Conservation (phyloP, 1,140 invertebrate genomes). For the Drosophila chauvacae region DNA sequence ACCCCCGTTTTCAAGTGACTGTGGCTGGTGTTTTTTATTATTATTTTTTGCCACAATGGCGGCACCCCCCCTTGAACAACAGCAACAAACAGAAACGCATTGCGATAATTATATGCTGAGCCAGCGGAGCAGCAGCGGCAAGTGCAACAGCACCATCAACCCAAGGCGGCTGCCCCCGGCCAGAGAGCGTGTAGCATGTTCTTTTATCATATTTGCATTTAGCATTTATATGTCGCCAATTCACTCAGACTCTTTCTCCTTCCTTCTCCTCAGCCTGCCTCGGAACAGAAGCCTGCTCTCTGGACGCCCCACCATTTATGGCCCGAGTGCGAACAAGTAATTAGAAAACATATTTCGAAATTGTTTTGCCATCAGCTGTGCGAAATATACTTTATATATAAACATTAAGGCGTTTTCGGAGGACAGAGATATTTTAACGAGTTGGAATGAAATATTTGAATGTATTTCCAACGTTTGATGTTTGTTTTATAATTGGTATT, state of each 20-base stretch:
- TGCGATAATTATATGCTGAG: slow-evolving; percentile 73
- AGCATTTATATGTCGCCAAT: slow-evolving; percentile 79
- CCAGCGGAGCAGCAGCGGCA: slow-evolving; percentile 25
- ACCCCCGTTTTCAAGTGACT: slow-evolving; percentile 24
- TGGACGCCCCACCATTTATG: slow-evolving; percentile 19
- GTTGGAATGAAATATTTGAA: background rate
- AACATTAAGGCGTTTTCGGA: background rate
- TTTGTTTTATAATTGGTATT: background rate
- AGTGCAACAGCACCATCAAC: slow-evolving; percentile 25
- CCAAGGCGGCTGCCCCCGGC: slow-evolving; percentile 23
- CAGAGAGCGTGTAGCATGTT: slow-evolving; percentile 58
- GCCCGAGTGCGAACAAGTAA: slow-evolving; percentile 80
- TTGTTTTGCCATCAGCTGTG: slow-evolving; percentile 51
- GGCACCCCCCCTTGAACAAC: slow-evolving; percentile 16
- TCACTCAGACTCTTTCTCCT: slow-evolving; percentile 47
- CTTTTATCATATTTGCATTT: slow-evolving; percentile 77
- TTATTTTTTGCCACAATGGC: slow-evolving; percentile 40
- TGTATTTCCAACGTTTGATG: background rate
- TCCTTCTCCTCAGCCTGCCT: background rate
- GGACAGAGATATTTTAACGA: background rate
- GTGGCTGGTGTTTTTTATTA: slow-evolving; percentile 46
- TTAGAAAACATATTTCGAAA: slow-evolving; percentile 79
- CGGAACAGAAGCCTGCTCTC: background rate
- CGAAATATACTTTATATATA: background rate
- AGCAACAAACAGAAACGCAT: slow-evolving; percentile 60